Evolutionary conservation across 2,113 vertebrate genomes (phyloP), one percentile per base, ranked within the genome.

Genomic region (Anolis carolinensis): DNA sequence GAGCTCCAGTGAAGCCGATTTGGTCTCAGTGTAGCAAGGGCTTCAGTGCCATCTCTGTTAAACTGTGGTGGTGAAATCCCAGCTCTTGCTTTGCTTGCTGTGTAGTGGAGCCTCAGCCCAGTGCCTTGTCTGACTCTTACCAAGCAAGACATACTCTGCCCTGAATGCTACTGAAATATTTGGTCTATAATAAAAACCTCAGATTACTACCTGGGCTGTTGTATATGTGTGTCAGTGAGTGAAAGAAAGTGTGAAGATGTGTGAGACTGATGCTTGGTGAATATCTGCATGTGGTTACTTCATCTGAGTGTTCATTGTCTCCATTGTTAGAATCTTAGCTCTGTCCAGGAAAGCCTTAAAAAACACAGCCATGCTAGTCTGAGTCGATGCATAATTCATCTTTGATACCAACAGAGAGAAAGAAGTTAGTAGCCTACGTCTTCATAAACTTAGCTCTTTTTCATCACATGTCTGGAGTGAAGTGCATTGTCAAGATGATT

Each of bases 101-200:
- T 86, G 13, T 81, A 34, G n/a, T 81, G 44, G 27, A 32, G 39
- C 59, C 59, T 86, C 59, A 52, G 78, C 44, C 30, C 25, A 10
- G 71, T 86, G 85, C 79, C 85, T 86, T 86, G 39, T 65, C 59
- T 70, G 13, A 59, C 48, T 62, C 20, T 30, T 78, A 52, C 44
- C 32, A 30, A 75, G 44, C 3, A 50, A 30, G 70, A 36, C 21
- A 5, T 50, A n/a, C n/a, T 59, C n/a, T 1, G 10, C 68, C 74
- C 5, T 34, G 9, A 27, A 27, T 52, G 39, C n/a, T n/a, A 67
- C 23, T 48, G 55, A 86, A 14, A 30, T 52, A 20, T 14, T 74
- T 36, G 5, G 25, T 71, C 65, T 36, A 73, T 36, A 86, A 86
- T 86, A 86, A 86, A 44, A 86, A 20, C 7, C n/a, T 39, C 67